phyloP scores from a whole-genome alignment of 2,888 invertebrate genomes.

The Cephalotes varians region DNA sequence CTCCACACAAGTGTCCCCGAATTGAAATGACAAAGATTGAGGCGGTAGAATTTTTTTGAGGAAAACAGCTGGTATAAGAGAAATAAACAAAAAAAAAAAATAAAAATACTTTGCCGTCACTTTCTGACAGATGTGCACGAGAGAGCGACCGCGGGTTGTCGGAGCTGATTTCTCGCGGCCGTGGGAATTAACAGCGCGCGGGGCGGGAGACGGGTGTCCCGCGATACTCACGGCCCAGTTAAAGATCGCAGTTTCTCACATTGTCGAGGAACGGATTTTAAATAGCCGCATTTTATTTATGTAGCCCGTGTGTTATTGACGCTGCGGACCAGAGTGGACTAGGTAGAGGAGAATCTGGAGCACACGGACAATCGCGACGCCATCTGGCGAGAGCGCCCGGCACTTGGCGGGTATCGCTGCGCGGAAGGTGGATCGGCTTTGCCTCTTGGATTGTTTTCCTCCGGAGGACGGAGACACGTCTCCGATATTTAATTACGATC shows the following conservation, averaged over 20 bases:
- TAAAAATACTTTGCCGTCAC: background rate
- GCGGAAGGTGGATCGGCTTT: background rate
- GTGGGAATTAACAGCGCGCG: background rate
- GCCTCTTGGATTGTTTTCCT: background rate
- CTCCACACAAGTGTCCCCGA: background rate
- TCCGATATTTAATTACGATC: background rate
- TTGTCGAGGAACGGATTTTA: slow-evolving; percentile 39
- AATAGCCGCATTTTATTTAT: slow-evolving; percentile 52
- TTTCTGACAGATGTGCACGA: background rate
- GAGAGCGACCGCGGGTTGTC: background rate
- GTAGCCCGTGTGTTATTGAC: slow-evolving; percentile 38
- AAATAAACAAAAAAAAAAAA: background rate
- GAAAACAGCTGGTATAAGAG: too few relatives aligned
- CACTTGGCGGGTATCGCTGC: background rate
- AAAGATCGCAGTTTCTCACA: slow-evolving; percentile 33
- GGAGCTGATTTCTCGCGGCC: background rate
- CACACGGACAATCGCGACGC: background rate
- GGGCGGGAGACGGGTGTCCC: too few relatives aligned
- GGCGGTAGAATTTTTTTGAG: background rate
- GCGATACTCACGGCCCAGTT: slow-evolving; percentile 37
- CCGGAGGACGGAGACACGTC: background rate
- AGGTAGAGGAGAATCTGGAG: slow-evolving; percentile 24
- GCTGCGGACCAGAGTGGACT: slow-evolving; percentile 35
- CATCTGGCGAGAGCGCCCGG: slow-evolving; percentile 4
- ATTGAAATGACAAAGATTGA: background rate